phyloP scores from a whole-genome alignment of 2,888 invertebrate species.

The Corbicula japonica region DNA sequence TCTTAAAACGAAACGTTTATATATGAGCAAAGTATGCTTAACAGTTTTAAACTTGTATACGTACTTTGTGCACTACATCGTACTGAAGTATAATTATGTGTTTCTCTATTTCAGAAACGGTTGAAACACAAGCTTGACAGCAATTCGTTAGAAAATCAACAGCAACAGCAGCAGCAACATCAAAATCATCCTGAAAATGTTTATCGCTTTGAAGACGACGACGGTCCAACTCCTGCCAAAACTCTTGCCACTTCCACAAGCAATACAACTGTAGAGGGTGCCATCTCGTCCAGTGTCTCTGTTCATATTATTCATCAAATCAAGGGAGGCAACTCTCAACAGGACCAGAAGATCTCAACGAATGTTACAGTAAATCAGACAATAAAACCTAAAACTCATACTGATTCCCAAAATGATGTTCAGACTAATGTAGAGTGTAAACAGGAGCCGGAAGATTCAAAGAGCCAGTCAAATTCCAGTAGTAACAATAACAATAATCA shows the following conservation, averaged over 20 bases:
- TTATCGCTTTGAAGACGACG: constrained; percentile 76
- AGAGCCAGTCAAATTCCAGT: constrained; percentile 58
- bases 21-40: too few relatives aligned
- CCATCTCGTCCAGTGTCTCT: constrained; percentile 89
- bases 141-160: constrained; percentile 53
- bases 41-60: too few relatives aligned
- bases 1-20: too few relatives aligned
- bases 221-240: constrained; percentile 61
- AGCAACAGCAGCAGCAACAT: constrained; percentile 44
- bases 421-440: constrained; percentile 84
- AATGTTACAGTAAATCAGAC: constrained; percentile 94
- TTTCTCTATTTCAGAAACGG: constrained; percentile 74
- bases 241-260: constrained; percentile 55
- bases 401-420: constrained; percentile 69
- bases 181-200: constrained; percentile 68
- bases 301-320: constrained; percentile 94
- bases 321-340: constrained; percentile 88
- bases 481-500: constrained; percentile 71
- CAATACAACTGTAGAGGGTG: constrained; percentile 57
- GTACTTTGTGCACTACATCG: too few relatives aligned
- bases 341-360: constrained; percentile 89
- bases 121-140: constrained; percentile 80
- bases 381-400: constrained; percentile 90
- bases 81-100: too few relatives aligned
- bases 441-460: constrained; percentile 89